Base-by-base conservation (phyloP, 2,888 invertebrate species). In the Pelosia muscerda region DNA sequence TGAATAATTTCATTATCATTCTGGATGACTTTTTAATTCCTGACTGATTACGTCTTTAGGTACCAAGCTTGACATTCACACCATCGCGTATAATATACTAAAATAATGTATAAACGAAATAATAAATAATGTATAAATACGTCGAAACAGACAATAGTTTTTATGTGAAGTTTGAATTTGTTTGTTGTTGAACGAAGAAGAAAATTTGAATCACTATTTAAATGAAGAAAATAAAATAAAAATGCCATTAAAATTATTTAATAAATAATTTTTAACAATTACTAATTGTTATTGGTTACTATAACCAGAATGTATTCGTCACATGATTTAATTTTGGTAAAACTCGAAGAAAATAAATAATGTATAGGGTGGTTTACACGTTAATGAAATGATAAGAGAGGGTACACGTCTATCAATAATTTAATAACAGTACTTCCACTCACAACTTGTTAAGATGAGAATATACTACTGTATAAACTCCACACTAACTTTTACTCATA, bases 381-480 rank as follows among this genome's bases (percentile, higher is more conserved):
- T 84, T 87, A 91, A 81, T 81, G 78, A 81, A 74, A 90, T 89
- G 81, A 85, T 87, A 75, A 80, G 84, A 63, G 63, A 28, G 69
- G 71, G 73, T 57, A 31, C 82, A n/a, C 73, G 76, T 88, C 88
- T 90, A 90, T 87, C 86, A 90, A 88, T 93, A 93, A 92, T 93
- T 94, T 93, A 93, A 90, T 93, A 89, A 90, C 84, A 90, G 87
- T 86, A 85, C 86, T 85, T 84, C 75, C 91, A 91, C 84, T 89
- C 90, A 89, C 87, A 92, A 86, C 89, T 88, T 88, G 88, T 84
- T 81, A 83, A 85, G 76, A 74, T 84, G 84, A 85, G 81, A 80
- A 81, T 82, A 78, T 75, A 65, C 75, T 77, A 23, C 26, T 8
- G 61, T 69, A 64, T 69, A 75, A 79, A 82, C 81, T 85, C 82